Percentiles rank a stretch among this genome's conserved stretches.
Conservation (phyloP, 2,888 invertebrate species). For the Drosophila cracens region DNA sequence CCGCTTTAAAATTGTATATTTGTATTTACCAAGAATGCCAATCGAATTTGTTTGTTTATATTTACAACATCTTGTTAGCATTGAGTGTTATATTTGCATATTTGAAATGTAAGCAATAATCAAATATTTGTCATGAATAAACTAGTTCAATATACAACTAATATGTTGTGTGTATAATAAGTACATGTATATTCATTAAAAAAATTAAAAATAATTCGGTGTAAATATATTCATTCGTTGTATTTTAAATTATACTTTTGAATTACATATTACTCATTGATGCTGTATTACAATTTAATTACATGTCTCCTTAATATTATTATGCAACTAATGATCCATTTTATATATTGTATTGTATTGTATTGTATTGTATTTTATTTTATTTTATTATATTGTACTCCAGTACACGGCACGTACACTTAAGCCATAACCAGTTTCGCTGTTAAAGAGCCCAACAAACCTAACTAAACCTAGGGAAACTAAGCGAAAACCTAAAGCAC, state of each 20-base stretch:
- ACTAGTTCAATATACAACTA: constrained; percentile 76
- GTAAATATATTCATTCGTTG: constrained; percentile 82
- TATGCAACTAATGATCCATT: constrained; percentile 69
- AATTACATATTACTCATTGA: constrained; percentile 40
- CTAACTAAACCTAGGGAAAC: constrained; percentile 70
- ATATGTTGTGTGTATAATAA: constrained; percentile 70
- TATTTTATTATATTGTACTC: constrained; percentile 27
- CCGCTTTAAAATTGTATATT: constrained; percentile 62
- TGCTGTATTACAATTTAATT: constrained; percentile 55
- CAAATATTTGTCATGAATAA: constrained; percentile 74
- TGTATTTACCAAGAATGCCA: constrained; percentile 55
- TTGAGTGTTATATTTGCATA: constrained; percentile 66
- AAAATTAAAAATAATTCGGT: constrained; percentile 71
- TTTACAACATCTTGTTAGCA: constrained; percentile 54
- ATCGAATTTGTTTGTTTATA: constrained; percentile 54
- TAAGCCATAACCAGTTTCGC: constrained; percentile 64
- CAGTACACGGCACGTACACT: constrained; percentile 52
- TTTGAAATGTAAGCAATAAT: constrained; percentile 78
- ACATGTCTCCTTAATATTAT: constrained; percentile 57
- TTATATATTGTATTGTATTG: constrained; percentile 32
- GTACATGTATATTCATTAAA: constrained; percentile 68
- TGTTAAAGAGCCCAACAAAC: constrained; percentile 51
- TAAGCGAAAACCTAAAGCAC: constrained; percentile 61
- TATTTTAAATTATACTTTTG: constrained; percentile 75
- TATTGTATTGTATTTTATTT: constrained; percentile 9